Conservation (phyloP, 2,888 invertebrate genomes). For the Philaethria dido region DNA sequence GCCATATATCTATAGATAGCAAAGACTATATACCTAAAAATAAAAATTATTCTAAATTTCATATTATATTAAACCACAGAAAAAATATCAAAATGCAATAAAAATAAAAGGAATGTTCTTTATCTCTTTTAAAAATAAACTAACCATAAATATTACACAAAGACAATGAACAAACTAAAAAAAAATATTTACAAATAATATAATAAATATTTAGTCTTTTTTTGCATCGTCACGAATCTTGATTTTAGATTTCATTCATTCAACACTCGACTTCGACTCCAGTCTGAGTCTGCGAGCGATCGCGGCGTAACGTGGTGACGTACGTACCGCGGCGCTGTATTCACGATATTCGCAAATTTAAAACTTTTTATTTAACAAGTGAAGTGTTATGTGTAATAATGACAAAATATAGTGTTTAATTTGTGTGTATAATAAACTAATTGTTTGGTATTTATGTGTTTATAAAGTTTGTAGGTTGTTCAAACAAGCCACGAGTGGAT, state of each 20-base stretch:
- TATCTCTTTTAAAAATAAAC: not conserved
- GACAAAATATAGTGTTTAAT: slow-evolving; percentile 59
- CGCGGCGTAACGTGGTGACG: slow-evolving; percentile 52
- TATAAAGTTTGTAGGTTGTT: slow-evolving; percentile 44
- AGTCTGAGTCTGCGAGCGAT: slow-evolving; percentile 70
- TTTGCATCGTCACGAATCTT: slow-evolving; percentile 38
- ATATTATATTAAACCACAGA: not conserved
- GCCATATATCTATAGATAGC: no score
- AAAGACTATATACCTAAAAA: not conserved
- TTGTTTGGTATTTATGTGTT: slow-evolving; percentile 48
- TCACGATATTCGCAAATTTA: slow-evolving; percentile 54
- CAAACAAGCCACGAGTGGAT: slow-evolving; percentile 57
- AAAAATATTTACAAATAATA: slow-evolving; percentile 1
- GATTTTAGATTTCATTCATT: slow-evolving; percentile 43
- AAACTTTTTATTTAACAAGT: slow-evolving; percentile 57
- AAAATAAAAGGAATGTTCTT: not conserved
- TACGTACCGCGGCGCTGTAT: slow-evolving; percentile 47
- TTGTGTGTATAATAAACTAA: slow-evolving; percentile 54
- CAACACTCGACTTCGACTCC: slow-evolving; percentile 46
- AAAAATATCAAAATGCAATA: not conserved
- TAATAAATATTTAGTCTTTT: slow-evolving; percentile 22
- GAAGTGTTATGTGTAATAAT: slow-evolving; percentile 58
- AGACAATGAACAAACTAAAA: not conserved
- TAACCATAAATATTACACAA: not conserved
- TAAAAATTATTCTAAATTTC: not conserved